Percentiles rank a stretch among this genome's conserved stretches.
Conservation (phyloP, 2,797 vertebrate species). For the Propithecus deckenii region DNA sequence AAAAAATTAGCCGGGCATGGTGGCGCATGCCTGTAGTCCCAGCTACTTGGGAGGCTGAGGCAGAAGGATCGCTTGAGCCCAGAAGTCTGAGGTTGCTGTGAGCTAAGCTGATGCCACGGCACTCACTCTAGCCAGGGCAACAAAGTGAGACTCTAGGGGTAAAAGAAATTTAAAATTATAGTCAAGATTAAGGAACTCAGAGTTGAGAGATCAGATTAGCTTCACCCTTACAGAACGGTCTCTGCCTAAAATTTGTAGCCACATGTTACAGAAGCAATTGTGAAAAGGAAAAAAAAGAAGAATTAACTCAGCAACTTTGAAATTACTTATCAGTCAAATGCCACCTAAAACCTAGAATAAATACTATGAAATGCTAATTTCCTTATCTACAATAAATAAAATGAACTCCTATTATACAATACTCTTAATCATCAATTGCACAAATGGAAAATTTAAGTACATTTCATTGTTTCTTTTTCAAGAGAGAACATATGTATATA, state of each 20-base stretch:
- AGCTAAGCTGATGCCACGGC: too few relatives aligned
- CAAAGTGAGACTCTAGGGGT: too few relatives aligned
- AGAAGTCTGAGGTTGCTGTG: too few relatives aligned
- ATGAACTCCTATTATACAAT: not conserved
- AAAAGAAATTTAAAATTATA: slow-evolving; percentile 21
- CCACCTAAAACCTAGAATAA: not conserved
- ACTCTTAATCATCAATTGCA: not conserved
- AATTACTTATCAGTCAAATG: not conserved
- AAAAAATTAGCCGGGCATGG: too few relatives aligned
- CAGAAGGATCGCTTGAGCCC: too few relatives aligned
- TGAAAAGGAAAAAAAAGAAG: not conserved
- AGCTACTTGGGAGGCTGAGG: too few relatives aligned
- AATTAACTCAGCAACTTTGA: not conserved
- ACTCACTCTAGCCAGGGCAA: too few relatives aligned
- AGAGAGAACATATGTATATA: not conserved
- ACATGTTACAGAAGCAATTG: not conserved
- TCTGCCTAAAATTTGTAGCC: not conserved
- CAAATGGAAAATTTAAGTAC: not conserved
- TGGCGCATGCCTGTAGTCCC: too few relatives aligned
- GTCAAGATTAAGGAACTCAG: not conserved
- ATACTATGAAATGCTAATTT: not conserved
- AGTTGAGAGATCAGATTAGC: not conserved
- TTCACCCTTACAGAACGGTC: not conserved
- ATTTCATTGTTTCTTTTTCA: not conserved
- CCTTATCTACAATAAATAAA: not conserved